Evolutionary conservation across 1,140 invertebrate genomes (phyloP).

Genomic region (Cardiocondyla obscurior): DNA sequence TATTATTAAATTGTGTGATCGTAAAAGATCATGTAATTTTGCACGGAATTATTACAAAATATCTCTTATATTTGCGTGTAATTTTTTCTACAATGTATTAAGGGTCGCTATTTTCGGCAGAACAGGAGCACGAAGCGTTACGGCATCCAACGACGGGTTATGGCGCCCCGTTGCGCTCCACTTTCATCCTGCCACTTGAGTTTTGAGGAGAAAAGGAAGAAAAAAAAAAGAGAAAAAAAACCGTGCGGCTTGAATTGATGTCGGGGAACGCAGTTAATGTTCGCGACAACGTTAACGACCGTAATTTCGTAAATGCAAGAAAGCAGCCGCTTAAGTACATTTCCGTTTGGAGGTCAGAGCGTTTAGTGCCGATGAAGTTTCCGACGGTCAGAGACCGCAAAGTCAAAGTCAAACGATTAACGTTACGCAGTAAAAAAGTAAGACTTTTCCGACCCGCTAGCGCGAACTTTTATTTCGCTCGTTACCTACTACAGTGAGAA

Average conservation of each 20-base stretch:
- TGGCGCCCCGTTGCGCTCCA: background rate
- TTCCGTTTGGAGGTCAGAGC: background rate
- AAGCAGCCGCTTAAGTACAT: background rate
- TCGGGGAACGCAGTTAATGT: background rate
- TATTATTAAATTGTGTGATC: no score
- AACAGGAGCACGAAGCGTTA: conserved; percentile 8
- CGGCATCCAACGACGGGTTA: background rate
- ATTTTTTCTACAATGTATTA: no score
- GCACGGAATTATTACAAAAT: no score
- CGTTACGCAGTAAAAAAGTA: background rate
- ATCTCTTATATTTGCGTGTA: no score
- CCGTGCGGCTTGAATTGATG: background rate
- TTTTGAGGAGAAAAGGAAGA: conserved; percentile 31
- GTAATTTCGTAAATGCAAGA: conserved; percentile 21
- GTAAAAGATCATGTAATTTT: no score
- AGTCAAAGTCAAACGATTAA: background rate
- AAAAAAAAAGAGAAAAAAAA: no score
- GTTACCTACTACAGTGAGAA: background rate
- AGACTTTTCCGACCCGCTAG: background rate
- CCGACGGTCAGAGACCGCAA: background rate
- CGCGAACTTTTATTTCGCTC: background rate
- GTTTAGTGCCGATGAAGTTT: background rate
- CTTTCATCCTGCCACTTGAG: conserved; percentile 3
- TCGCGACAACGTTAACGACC: background rate
- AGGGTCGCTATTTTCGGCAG: background rate